Conservation (phyloP, 2,888 invertebrate genomes). For the Drosophila colorata region DNA sequence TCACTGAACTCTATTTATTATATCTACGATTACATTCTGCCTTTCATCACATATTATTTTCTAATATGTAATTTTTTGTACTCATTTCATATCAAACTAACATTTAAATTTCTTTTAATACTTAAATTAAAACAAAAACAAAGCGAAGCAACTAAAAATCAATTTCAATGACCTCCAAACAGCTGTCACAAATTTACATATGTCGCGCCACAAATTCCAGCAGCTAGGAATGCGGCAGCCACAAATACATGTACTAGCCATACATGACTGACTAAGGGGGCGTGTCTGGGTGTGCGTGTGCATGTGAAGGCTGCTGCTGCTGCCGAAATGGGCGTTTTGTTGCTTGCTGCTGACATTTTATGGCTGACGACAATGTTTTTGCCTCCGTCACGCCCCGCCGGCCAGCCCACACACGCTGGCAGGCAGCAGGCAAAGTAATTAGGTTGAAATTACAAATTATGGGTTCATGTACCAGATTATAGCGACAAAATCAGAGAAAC, state of each 20-base stretch:
- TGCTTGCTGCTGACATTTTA: slow-evolving; percentile 76
- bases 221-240: slow-evolving; percentile 37
- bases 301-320: slow-evolving; percentile 43
- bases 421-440: slow-evolving; percentile 69
- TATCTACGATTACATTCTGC: neutral
- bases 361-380: slow-evolving; percentile 70
- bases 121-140: slow-evolving; percentile 2
- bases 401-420: slow-evolving; percentile 2
- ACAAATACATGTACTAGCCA: slow-evolving; percentile 44
- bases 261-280: slow-evolving; percentile 43
- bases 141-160: slow-evolving; percentile 42
- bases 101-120: slow-evolving; percentile 4
- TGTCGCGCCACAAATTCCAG: slow-evolving; percentile 50
- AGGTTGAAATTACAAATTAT: slow-evolving; percentile 82
- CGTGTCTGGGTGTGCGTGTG: slow-evolving; percentile 48
- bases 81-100: neutral
- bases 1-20: no score
- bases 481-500: slow-evolving; percentile 72
- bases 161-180: slow-evolving; percentile 69
- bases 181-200: slow-evolving; percentile 70
- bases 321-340: slow-evolving; percentile 72
- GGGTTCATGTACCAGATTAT: slow-evolving; percentile 80
- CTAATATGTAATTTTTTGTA: neutral
- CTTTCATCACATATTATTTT: neutral
- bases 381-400: slow-evolving; percentile 37